Base-by-base conservation (phyloP, 1,140 invertebrate species). In the Oryctes rhinoceros region DNA sequence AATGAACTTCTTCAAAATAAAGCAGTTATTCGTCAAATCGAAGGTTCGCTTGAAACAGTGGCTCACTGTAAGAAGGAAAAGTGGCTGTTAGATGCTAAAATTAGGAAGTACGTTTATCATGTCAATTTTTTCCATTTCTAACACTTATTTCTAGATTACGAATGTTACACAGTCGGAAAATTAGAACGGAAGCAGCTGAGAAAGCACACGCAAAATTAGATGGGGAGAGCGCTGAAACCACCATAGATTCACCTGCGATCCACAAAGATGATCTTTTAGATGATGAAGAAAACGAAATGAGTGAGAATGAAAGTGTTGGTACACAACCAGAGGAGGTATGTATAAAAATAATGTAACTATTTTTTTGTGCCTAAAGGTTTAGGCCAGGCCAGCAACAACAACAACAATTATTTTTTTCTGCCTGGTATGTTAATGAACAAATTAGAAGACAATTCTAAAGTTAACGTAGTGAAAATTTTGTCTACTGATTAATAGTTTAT, bases 1-100 rank as follows among this genome's bases (percentile, higher is more conserved):
- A 96, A 99, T 89, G 97, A 99, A 89, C 90, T 99, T 83, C 89
- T 98, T 71, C 96, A 97, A 88, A 97, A 97, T 87, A 97, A 97
- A 89, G 92, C 94, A 59, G 94, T 98, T 81, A 90, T 96, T 82
- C 90, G 92, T 13, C 94, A 96, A 88, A 93, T 96, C 74, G 95
- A 96, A 81, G 91, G 90, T 30, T 93, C 94, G 49, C 88, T 96
- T 44, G 94, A 96, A 79, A 93, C 91, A 53, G 92, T 94, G 18
- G 92, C 92, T 71, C 93, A 94, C 84, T 90, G 94, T 74, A 92
- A 92, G 80, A 94, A 94, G 83, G 95, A 96, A 84, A 91, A 94
- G 81, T 96, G 95, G 88, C 90, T 95, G 20, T 88, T 96, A 67
- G 96, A 98, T 87, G 95, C 95, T 75, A 96, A 96, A 89, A 92